These are phyloP conservation scores for Zygaena filipendulae DNA, from an alignment of 2,888 invertebrate genomes.

Conservation along the genomic window DNA sequence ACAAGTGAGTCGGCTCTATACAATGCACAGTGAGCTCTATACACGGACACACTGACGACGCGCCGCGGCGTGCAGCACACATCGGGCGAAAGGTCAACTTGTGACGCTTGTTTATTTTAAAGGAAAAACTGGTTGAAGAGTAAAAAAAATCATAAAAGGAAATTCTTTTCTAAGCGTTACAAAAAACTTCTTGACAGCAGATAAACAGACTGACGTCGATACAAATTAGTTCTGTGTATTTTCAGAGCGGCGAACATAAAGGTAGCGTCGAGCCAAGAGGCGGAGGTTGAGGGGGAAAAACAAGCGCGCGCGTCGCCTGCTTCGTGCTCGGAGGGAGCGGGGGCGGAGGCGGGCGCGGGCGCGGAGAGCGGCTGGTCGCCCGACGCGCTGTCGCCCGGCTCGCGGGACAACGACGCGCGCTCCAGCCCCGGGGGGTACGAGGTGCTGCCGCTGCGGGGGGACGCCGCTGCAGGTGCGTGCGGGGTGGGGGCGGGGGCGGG, in stretches of 20 bases:
- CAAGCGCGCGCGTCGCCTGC: slow-evolving; percentile 3
- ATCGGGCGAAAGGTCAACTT: too few relatives aligned
- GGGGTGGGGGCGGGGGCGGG: too few relatives aligned
- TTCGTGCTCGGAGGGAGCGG: slow-evolving; percentile 16
- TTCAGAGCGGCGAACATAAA: slow-evolving; percentile 55
- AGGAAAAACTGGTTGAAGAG: too few relatives aligned
- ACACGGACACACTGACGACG: too few relatives aligned
- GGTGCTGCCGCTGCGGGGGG: slow-evolving; percentile 35
- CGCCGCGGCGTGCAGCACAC: too few relatives aligned
- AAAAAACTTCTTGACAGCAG: too few relatives aligned
- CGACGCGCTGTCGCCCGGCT: slow-evolving; percentile 51
- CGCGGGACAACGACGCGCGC: slow-evolving; percentile 41
- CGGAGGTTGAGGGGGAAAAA: slow-evolving; percentile 18
- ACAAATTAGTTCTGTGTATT: too few relatives aligned
- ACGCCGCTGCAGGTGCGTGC: slow-evolving; percentile 23
- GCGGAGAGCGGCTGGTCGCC: slow-evolving; percentile 34
- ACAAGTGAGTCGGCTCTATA: slow-evolving; percentile 27
- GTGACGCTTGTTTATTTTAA: too few relatives aligned
- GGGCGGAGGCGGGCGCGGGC: slow-evolving; percentile 17
- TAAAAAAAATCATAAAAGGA: too few relatives aligned
- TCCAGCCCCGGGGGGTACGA: slow-evolving; percentile 25
- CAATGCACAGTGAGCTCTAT: too few relatives aligned
- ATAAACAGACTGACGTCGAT: too few relatives aligned
- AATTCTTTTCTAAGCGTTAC: too few relatives aligned
- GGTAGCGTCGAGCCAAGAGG: slow-evolving; percentile 27